Conservation (phyloP, 2,888 invertebrate genomes). For the Hirtodrosophila cameraria region DNA sequence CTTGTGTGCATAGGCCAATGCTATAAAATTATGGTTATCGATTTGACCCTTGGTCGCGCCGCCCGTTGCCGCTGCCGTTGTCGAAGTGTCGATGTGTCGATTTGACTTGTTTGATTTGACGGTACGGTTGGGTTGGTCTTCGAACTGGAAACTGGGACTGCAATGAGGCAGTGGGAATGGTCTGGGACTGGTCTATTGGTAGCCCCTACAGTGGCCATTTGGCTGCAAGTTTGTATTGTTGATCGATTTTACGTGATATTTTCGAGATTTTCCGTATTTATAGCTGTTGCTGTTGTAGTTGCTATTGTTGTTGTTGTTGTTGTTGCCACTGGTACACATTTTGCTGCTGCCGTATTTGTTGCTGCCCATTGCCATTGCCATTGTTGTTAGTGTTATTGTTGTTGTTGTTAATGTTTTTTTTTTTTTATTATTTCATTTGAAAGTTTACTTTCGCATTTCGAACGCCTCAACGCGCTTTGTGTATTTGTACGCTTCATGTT, state of each 20-base stretch:
- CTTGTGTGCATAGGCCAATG: constrained; percentile 40
- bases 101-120: constrained; percentile 67
- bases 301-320: constrained; percentile 28
- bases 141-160: background rate
- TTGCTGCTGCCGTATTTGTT: constrained; percentile 59
- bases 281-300: constrained; percentile 49
- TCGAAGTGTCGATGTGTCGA: no score
- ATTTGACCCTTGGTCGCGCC: constrained; percentile 73
- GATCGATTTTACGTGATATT: constrained; percentile 84
- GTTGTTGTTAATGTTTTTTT: constrained; percentile 34
- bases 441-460: constrained; percentile 79
- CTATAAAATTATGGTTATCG: constrained; percentile 76
- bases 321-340: constrained; percentile 53
- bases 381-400: constrained; percentile 34
- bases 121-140: constrained; percentile 6
- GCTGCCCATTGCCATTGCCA: constrained; percentile 45
- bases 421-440: constrained; percentile 66
- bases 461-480: constrained; percentile 60
- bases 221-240: constrained; percentile 83
- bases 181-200: constrained; percentile 23
- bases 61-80: constrained; percentile 28
- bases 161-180: background rate
- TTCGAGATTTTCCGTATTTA: constrained; percentile 83
- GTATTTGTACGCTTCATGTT: constrained; percentile 68
- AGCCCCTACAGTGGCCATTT: constrained; percentile 66